Percentiles rank a stretch among this genome's conserved stretches.
Evolutionary conservation across 2,797 vertebrate genomes (phyloP).

Genomic region (Eremophila alpestris): DNA sequence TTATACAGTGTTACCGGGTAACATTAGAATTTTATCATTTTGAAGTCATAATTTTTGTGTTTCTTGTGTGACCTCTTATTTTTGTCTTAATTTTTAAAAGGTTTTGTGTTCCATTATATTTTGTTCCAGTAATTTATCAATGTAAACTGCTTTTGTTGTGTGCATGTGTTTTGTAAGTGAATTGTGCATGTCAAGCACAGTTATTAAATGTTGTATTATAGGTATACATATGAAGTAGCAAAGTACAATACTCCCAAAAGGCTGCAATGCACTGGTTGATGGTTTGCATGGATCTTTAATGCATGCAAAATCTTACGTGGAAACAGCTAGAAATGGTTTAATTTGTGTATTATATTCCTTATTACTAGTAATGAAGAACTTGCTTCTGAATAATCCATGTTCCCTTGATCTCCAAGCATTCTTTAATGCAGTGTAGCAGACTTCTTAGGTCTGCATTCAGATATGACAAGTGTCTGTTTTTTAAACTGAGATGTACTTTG

Average conservation of each 20-base stretch:
- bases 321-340: not conserved
- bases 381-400: not conserved
- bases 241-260: not conserved
- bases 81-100: not conserved
- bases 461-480: not conserved
- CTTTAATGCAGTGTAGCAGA: not conserved
- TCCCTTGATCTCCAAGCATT: not conserved
- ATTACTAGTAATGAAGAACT: not conserved
- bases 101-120: not conserved
- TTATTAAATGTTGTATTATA: not conserved
- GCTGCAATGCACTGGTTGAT: not conserved
- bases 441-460: not conserved
- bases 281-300: not conserved
- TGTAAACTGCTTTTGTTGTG: not conserved
- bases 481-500: not conserved
- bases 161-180: not conserved
- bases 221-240: not conserved
- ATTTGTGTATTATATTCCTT: not conserved
- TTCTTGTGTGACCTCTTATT: not conserved
- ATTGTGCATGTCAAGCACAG: not conserved
- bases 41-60: not conserved
- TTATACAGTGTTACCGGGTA: slow-evolving; percentile 93
- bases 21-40: slow-evolving; percentile 39
- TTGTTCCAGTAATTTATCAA: not conserved
- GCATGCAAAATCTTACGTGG: not conserved